Percentiles rank a stretch among this genome's conserved stretches.
Evolutionary conservation across 2,113 vertebrate species (phyloP).

Genomic region (Mirza zaza): DNA sequence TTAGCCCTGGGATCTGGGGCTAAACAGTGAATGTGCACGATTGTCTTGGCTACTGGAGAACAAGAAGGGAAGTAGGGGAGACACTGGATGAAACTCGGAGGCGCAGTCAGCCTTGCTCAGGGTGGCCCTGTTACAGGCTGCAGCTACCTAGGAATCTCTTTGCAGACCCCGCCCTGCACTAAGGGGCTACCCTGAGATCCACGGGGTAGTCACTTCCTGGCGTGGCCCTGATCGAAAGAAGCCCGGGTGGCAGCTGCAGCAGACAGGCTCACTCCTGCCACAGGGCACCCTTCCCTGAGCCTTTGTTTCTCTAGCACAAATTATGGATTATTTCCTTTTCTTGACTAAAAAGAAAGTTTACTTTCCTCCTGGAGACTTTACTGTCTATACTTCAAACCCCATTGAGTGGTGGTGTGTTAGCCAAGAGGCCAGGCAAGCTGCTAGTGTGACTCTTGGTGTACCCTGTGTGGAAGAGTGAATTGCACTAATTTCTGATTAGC

Average conservation of each 20-base stretch:
- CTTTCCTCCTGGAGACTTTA: background rate
- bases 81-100: background rate
- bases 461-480: conserved; percentile 42
- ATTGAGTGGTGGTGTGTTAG: background rate
- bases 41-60: background rate
- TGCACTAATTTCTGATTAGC: conserved; percentile 13
- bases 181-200: background rate
- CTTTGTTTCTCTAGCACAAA: background rate
- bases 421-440: background rate
- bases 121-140: background rate
- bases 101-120: background rate
- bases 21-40: background rate
- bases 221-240: background rate
- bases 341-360: conserved; percentile 25
- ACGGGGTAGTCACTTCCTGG: fast-evolving
- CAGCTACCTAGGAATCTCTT: background rate
- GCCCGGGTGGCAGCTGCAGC: fast-evolving
- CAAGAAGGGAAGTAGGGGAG: background rate
- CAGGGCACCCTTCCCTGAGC: background rate
- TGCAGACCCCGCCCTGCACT: background rate
- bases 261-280: background rate
- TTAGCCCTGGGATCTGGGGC: background rate
- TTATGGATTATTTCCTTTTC: conserved; percentile 10
- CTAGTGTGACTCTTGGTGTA: conserved; percentile 27
- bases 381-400: background rate